Base-by-base conservation (phyloP, 2,888 invertebrate genomes). In the Noctua fimbriata region DNA sequence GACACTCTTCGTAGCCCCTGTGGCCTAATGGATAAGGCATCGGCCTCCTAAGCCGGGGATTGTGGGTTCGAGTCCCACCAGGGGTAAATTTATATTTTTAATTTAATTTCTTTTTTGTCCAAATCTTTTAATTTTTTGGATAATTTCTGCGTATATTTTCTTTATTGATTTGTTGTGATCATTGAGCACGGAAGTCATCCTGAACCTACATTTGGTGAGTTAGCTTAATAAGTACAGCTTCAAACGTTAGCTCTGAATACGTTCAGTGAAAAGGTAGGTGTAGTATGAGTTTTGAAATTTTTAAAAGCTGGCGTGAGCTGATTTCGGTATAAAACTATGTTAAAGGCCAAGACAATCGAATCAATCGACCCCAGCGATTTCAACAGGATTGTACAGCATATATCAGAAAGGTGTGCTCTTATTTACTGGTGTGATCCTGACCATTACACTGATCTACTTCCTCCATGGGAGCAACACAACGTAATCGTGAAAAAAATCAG, bases 11-110 rank as follows among this genome's bases (percentile, higher is more conserved):
- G 32, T 28, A 71, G 97, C 97, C 97, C 97, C 97, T 97, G 98
- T 98, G 98, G 97, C 97, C 97, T 97, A 98, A 98, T 97, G 97
- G 98, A 98, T 97, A 97, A 98, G 98, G 98, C 97, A 97, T 97
- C 97, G 98, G 98, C 97, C 97, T 97, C 98, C 98, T 98, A 97
- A 98, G 97, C 97, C 97, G 97, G 97, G 97, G 97, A 97, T 97
- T 98, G 97, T 97, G 97, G 97, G 97, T 97, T 97, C 97, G 97
- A 97, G 97, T 97, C 97, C 97, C 97, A 97, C 97, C 97, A 97
- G 97, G 97, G 97, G 97, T 97, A 97, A 18, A 0, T 28, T 1
- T 28, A 1, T 24, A 1, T 41, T 24, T 28, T 52, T 16, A 14
- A 36, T 49, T 52, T 28, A 10, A 3, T 28, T 55, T n/a, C n/a